Base-by-base conservation (phyloP, 2,888 invertebrate species). In the Lamproptera curius region DNA sequence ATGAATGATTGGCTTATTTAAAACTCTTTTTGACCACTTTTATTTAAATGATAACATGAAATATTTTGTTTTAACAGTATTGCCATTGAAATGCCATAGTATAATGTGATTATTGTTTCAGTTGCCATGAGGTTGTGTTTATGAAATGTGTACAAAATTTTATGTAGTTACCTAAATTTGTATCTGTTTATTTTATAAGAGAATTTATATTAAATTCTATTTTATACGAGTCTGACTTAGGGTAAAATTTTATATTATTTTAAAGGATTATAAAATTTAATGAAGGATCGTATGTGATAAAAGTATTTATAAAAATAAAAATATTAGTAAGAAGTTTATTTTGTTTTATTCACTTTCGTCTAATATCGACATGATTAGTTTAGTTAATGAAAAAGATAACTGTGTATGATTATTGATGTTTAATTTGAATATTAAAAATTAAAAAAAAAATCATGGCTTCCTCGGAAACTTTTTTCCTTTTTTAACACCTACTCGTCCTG, bases 111-210 rank as follows among this genome's bases (percentile, higher is more conserved):
- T 39, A 62, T 67, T 70, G 59, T 66, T 63, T 59, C 57, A 61
- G 69, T 77, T 84, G 85, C 85, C 83, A 80, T 76, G 59, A 65
- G 82, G 84, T 85, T 85, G 85, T 86, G 83, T 85, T 81, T 73
- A 68, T 51, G 72, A 67, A 42, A 42, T 17, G 62, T 81, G 79
- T 85, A 84, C 80, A 84, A 82, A 80, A 72, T 65, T 68, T 54
- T 73, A 70, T 75, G 62, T 68, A 79, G 85, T 86, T 86, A 85
- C 85, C 86, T 75, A 77, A 78, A 80, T 59, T 57, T 70, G n/a
- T 74, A 70, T 72, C 57, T 68, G 63, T 70, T 67, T 76, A 73
- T 70, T 68, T 68, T 73, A 66, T 70, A 70, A 42, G 70, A 73
- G 75, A 78, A 78, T 81, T 80, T 83, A 83, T 82, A 80, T 82